A percentile compares a stretch with the other conserved stretches of the same genome.
These are phyloP conservation scores for Asteroscopus sphinx DNA, from an alignment of 2,888 invertebrate genomes.

Conservation along the genomic window DNA sequence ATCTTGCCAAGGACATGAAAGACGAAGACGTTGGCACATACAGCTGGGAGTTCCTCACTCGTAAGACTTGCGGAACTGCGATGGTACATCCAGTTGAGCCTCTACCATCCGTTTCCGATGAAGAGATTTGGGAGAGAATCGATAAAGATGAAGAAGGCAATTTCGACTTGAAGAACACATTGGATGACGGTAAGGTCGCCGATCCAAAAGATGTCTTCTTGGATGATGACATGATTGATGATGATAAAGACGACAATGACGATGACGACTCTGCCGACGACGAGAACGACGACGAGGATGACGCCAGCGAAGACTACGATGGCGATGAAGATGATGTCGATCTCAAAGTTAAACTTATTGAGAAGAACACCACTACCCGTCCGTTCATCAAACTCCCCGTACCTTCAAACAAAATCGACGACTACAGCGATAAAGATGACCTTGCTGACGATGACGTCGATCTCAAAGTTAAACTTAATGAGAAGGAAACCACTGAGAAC, in stretches of 20 bases:
- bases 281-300: conserved; percentile 76
- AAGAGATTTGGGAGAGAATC: conserved; percentile 86
- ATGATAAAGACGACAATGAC: conserved; percentile 71
- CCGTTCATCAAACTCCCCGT: no score
- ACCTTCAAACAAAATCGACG: no score
- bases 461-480: conserved; percentile 79
- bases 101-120: conserved; percentile 77
- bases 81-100: conserved; percentile 77
- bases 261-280: conserved; percentile 78
- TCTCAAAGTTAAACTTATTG: conserved; percentile 79
- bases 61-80: conserved; percentile 80
- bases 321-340: conserved; percentile 74
- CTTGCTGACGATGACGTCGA: conserved; percentile 79
- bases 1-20: conserved; percentile 77
- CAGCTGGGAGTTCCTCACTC: conserved; percentile 86
- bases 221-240: conserved; percentile 64
- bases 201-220: conserved; percentile 61
- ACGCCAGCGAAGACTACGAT: conserved; percentile 66
- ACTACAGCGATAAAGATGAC: conserved; percentile 67
- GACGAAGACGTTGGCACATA: conserved; percentile 75
- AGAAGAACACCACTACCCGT: conserved; percentile 68
- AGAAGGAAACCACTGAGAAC: conserved; percentile 70
- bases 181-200: conserved; percentile 81
- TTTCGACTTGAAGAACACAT: conserved; percentile 81
- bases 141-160: conserved; percentile 79